Base-by-base conservation (phyloP, 1,140 invertebrate genomes). In the Oryctes rhinoceros region DNA sequence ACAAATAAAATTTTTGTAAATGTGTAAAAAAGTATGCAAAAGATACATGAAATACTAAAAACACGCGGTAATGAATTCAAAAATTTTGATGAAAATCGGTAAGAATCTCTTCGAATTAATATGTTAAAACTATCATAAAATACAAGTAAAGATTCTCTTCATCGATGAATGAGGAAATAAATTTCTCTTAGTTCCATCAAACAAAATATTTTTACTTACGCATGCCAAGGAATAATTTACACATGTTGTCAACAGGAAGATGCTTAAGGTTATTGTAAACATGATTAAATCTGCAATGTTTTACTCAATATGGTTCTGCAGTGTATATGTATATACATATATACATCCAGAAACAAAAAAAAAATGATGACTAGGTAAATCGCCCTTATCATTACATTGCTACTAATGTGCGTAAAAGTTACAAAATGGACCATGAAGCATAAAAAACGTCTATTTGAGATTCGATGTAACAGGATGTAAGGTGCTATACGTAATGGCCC, bases 381-480 rank as follows among this genome's bases (percentile, higher is more conserved):
- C 24, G 20, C 24, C 24, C 65, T 24, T 71, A 30, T 71, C 65
- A 71, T 71, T 71, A 71, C 13, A 11, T 37, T 35, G 35, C 65
- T 24, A 24, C 20, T 71, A 71, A 71, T 24, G 20, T 71, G 24
- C 20, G 37, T 4, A 24, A 67, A 18, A 24, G 20, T 67, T 71
- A 2, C 18, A 35, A 59, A 59, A 59, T 59, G 53, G 18, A 59
- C 53, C 53, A 15, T 71, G 10, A 37, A 71, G 11, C 24, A 71
- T 71, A 59, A 71, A 71, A 37, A 71, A 24, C 24, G 2, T 35
- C 65, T 30, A 71, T 71, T 35, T 20, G 24, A 30, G 65, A 35
- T 37, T 20, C 35, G 11, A 71, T 71, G 65, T 13, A 71, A 37
- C 35, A 71, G 65, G 53, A 59, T 59, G 53, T 59, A 59, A 59